Evolutionary conservation across 2,113 vertebrate species (phyloP).

Genomic region (Lota lota): DNA sequence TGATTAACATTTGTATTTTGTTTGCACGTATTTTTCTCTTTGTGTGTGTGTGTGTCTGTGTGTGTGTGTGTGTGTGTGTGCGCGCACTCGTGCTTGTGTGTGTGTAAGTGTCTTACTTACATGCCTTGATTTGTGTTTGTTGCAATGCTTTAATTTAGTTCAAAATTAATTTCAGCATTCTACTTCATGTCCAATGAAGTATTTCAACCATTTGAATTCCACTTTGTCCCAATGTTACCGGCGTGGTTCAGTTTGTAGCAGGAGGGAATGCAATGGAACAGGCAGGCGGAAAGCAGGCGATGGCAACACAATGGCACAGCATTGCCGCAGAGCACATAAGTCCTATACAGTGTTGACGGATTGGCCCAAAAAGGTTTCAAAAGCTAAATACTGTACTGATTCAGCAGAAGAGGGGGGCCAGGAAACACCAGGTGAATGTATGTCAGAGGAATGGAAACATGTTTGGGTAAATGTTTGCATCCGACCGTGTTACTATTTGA

Average conservation of each 20-base stretch:
- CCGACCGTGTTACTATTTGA: neutral
- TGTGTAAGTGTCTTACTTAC: neutral
- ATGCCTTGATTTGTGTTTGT: neutral
- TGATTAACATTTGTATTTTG: neutral
- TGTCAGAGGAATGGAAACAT: neutral
- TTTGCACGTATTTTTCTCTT: neutral
- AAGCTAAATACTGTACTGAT: conserved; percentile 11
- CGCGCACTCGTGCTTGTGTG: neutral
- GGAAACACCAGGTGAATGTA: neutral
- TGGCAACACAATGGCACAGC: conserved; percentile 44
- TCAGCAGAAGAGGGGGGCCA: conserved; percentile 12
- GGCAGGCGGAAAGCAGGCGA: conserved; percentile 52
- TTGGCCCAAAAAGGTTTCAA: conserved; percentile 12
- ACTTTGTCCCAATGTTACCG: conserved; percentile 26
- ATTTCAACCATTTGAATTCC: conserved; percentile 17
- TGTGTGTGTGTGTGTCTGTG: neutral
- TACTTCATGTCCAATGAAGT: neutral
- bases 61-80: neutral
- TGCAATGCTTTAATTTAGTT: neutral
- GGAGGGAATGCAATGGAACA: conserved; percentile 27
- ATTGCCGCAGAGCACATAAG: conserved; percentile 32
- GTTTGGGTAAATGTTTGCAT: neutral
- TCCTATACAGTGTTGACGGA: conserved; percentile 25
- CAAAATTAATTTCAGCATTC: neutral
- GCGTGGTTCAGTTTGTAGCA: neutral